These are phyloP conservation scores for Smithornis capensis DNA, from an alignment of 2,113 vertebrate genomes.

Conservation along the genomic window DNA sequence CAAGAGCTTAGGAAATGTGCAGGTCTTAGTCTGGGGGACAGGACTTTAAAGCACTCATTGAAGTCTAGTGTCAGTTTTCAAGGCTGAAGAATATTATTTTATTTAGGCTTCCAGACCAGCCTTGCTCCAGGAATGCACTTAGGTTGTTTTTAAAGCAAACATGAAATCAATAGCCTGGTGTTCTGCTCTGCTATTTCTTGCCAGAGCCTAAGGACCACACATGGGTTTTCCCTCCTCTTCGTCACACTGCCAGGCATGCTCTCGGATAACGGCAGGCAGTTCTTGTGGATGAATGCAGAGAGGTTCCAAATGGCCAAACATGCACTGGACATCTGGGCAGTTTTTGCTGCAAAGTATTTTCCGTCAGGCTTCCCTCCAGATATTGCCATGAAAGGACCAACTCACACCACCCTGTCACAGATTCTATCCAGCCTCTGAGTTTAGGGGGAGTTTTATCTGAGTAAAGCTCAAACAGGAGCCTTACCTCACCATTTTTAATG, in stretches of 20 bases:
- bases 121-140: conserved; percentile 64
- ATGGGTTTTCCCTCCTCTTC: conserved; percentile 20
- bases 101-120: conserved; percentile 66
- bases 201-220: conserved; percentile 53
- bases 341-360: conserved; percentile 47
- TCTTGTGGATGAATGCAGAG: background rate
- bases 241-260: conserved; percentile 17
- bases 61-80: conserved; percentile 64
- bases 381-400: conserved; percentile 14
- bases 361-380: conserved; percentile 30
- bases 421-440: background rate
- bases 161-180: conserved; percentile 46
- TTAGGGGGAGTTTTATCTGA: conserved; percentile 20
- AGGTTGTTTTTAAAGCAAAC: conserved; percentile 70
- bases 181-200: conserved; percentile 56
- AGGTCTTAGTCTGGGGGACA: conserved; percentile 18
- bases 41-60: conserved; percentile 59
- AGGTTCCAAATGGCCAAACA: conserved; percentile 15
- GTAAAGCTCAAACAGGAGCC: background rate
- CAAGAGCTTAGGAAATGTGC: conserved; percentile 52
- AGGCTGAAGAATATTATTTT: conserved; percentile 70
- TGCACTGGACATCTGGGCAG: conserved; percentile 5
- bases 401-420: background rate
- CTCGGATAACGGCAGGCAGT: background rate
- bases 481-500: background rate